Percentiles rank a stretch among this genome's conserved stretches.
These are phyloP conservation scores for Nesospiza acunhae DNA, from an alignment of 2,113 vertebrate genomes.

Conservation along the genomic window DNA sequence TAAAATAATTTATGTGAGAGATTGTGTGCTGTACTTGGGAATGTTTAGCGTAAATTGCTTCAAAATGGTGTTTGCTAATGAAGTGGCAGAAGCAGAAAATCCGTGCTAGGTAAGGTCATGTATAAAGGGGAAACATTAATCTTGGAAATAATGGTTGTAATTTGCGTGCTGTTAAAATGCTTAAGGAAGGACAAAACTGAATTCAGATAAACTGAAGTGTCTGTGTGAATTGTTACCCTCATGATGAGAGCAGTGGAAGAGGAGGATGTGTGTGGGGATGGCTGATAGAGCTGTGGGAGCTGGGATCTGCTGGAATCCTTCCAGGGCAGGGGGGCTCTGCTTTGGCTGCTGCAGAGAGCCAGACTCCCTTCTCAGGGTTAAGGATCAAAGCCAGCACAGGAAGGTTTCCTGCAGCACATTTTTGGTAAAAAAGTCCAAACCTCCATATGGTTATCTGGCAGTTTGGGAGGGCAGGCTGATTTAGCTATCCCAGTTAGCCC, in stretches of 20 bases:
- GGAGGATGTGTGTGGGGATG: fast-evolving
- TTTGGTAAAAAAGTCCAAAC: neutral
- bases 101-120: fast-evolving
- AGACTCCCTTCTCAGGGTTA: neutral
- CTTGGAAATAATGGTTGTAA: neutral
- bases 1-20: neutral
- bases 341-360: neutral
- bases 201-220: neutral
- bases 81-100: neutral
- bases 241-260: fast-evolving
- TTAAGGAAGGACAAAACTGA: neutral
- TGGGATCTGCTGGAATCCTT: neutral
- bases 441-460: neutral
- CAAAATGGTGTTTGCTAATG: neutral
- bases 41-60: neutral
- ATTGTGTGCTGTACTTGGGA: neutral
- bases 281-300: neutral
- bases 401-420: neutral
- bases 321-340: neutral
- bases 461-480: neutral
- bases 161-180: neutral
- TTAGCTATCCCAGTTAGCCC: neutral
- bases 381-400: fast-evolving
- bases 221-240: neutral
- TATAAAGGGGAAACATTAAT: neutral